Base-by-base conservation (phyloP, 2,113 vertebrate genomes). In the Anarrhichthys ocellatus region DNA sequence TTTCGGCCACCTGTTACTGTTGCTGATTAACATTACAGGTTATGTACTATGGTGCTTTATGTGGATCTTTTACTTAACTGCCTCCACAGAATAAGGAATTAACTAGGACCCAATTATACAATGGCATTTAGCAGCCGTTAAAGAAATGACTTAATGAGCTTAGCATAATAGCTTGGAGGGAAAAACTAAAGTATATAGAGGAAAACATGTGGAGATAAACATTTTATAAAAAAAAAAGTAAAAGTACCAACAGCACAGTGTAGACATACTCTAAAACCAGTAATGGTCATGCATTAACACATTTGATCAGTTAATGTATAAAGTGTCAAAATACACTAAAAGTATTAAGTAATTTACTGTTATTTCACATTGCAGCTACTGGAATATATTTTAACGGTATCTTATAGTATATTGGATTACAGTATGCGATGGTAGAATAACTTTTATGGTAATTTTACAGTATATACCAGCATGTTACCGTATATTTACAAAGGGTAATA, bases 71-170 rank as follows among this genome's bases (percentile, higher is more conserved):
- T 48, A 40, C 44, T 56, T 11, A 59, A 56, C 29, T 65, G 71
- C 59, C 64, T 63, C 24, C 9, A 32, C 56, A 77, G 64, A 81
- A 76, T 40, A 40, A 68, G 50, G 59, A 76, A 81, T 48, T 9
- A 44, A 36, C 69, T 75, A 1, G 6, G 42, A 62, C 4, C 59
- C 27, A 68, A 78, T 86, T 80, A 76, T 61, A 59, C 54, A 63
- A 17, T 54, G 59, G 59, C 65, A 83, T 44, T 48, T 73, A 76
- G 40, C 56, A 79, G 75, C 71, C 74, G 78, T 63, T 78, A 32
- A 65, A n/a, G 44, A 73, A 59, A 76, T 81, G 54, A 27, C 56
- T 40, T 74, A 72, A 83, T 85, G 48, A 81, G 66, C 50, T 67
- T 50, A 62, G 67, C 34, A 48, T 63, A 52, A 78, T 62, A 56